phyloP scores from a whole-genome alignment of 2,888 invertebrate species.

The Pyrgus malvae region DNA sequence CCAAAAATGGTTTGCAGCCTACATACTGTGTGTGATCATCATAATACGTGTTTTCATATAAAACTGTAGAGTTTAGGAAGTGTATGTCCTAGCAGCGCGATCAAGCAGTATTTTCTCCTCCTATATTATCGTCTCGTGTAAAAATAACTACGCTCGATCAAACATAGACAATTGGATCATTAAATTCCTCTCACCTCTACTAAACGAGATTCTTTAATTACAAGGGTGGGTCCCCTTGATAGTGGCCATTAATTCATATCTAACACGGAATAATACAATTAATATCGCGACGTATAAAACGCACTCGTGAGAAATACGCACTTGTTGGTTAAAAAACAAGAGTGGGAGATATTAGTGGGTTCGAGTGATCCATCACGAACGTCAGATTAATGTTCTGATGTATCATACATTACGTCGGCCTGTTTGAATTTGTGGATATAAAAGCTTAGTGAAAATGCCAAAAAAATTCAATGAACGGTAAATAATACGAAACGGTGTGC shows the following conservation, averaged over 20 bases:
- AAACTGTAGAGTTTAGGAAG: too few relatives aligned
- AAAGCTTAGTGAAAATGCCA: neutral
- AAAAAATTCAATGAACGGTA: neutral
- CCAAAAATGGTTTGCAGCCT: too few relatives aligned
- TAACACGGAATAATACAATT: slow-evolving; percentile 78
- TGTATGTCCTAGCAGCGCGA: too few relatives aligned
- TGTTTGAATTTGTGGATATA: slow-evolving; percentile 9
- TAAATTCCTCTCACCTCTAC: slow-evolving; percentile 53
- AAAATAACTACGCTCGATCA: too few relatives aligned
- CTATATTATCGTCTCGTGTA: too few relatives aligned
- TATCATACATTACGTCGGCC: slow-evolving; percentile 52
- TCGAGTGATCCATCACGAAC: slow-evolving; percentile 64
- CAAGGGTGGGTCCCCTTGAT: slow-evolving; percentile 62
- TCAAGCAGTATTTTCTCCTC: too few relatives aligned
- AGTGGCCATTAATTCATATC: slow-evolving; percentile 70
- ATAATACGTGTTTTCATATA: too few relatives aligned
- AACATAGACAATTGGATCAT: neutral
- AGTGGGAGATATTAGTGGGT: slow-evolving; percentile 39
- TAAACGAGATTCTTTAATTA: slow-evolving; percentile 73
- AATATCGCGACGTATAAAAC: slow-evolving; percentile 67
- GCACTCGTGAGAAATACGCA: slow-evolving; percentile 69
- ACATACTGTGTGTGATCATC: too few relatives aligned
- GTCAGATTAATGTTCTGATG: slow-evolving; percentile 71
- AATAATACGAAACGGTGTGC: too few relatives aligned
- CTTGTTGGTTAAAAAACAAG: slow-evolving; percentile 70